Evolutionary conservation across 2,888 invertebrate genomes (phyloP).

Genomic region (Ophion costatus): DNA sequence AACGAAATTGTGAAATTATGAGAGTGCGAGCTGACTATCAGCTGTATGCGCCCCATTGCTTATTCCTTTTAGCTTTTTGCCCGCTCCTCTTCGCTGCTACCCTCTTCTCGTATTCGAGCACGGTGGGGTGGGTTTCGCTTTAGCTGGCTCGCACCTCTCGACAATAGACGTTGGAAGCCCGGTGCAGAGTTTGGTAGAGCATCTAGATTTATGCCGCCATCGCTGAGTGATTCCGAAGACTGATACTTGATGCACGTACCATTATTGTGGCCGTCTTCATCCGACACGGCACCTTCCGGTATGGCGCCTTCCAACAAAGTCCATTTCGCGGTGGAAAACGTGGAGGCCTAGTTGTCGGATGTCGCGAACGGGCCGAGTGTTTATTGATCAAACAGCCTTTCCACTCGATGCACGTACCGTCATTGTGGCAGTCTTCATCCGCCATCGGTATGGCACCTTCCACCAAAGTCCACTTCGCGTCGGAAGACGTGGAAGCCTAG

Average conservation of each 20-base stretch:
- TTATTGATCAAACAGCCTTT: conserved; percentile 33
- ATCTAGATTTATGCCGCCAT: conserved; percentile 14
- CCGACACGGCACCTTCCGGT: neutral
- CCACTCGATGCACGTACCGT: neutral
- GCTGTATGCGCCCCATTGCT: neutral
- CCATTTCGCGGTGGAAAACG: conserved; percentile 15
- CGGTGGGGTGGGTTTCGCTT: conserved; percentile 21
- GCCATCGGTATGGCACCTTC: neutral
- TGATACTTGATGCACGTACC: neutral
- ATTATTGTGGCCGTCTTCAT: neutral
- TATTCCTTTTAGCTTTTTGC: conserved; percentile 41
- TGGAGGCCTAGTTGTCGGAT: neutral
- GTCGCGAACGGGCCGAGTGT: conserved; percentile 22
- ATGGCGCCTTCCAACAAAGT: neutral
- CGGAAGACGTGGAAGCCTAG: conserved; percentile 1
- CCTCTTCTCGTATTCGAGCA: conserved; percentile 17
- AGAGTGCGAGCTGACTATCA: conserved; percentile 40
- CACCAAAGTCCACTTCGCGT: neutral
- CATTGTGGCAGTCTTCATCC: neutral
- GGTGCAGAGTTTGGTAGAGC: conserved; percentile 2
- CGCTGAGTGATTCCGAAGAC: too few relatives aligned
- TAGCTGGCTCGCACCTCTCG: conserved; percentile 29
- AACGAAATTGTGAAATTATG: conserved; percentile 70
- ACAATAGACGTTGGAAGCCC: conserved; percentile 18
- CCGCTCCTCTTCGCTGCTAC: neutral